phyloP scores from a whole-genome alignment of 2,888 invertebrate genomes.

The Scaptomyza parva region DNA sequence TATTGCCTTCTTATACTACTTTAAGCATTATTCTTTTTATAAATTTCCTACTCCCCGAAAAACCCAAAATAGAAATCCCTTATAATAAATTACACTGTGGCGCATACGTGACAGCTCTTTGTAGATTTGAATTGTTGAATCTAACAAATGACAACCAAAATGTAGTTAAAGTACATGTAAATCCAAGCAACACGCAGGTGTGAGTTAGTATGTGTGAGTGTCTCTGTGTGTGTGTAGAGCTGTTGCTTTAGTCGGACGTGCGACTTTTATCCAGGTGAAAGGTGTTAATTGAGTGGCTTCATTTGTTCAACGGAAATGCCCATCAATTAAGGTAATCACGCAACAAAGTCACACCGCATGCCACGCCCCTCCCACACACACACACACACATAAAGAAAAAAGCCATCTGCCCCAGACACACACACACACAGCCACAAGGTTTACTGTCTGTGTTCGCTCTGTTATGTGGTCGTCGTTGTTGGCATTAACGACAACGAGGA shows the following conservation, averaged over 20 bases:
- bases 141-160: constrained; percentile 22
- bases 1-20: background rate
- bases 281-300: constrained; percentile 81
- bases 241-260: constrained; percentile 57
- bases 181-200: constrained; percentile 7
- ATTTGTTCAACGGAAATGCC: constrained; percentile 79
- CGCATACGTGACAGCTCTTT: background rate
- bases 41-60: background rate
- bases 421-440: constrained; percentile 18
- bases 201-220: constrained; percentile 1
- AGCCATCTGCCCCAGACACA: too few relatives aligned
- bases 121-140: constrained; percentile 16
- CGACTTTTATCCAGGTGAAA: constrained; percentile 74
- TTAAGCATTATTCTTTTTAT: background rate
- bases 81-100: background rate
- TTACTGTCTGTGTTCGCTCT: constrained; percentile 26
- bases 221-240: constrained; percentile 25
- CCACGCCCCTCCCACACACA: constrained; percentile 57
- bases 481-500: constrained; percentile 55
- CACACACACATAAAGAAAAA: background rate
- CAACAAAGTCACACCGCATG: constrained; percentile 76
- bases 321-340: constrained; percentile 80
- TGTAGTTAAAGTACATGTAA: constrained; percentile 29
- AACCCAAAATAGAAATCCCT: background rate
- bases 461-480: constrained; percentile 70